Evolutionary conservation across 2,888 invertebrate species (phyloP), one percentile per base, ranked within the genome.

Genomic region (Labia minor): DNA sequence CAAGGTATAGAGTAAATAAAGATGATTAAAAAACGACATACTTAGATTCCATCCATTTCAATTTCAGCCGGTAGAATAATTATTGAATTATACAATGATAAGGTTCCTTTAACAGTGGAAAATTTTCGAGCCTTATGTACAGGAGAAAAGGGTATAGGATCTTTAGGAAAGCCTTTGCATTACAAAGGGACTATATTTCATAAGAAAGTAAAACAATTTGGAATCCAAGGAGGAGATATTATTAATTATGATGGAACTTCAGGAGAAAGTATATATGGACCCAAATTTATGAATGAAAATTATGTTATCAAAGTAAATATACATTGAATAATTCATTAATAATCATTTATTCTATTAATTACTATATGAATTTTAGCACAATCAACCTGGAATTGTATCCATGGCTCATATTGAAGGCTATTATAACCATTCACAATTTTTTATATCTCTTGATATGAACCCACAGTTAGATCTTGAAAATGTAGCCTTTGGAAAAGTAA

Each of bases 391-490:
- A 72, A 74, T 84, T 37, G 75, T 84, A 62, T 82, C 82, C 18
- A 84, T 84, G 84, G 83, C 84, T 16, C 72, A 97, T 78, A 86
- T 81, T 76, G 95, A 86, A 72, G 84, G 85, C 14, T 82, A 97
- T 76, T 90, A 92, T 8, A 97, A 96, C 77, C 91, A 90, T 71
- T 96, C 96, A 0, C 98, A 98, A 79, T 98, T 98, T 80, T 92
- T 95, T 75, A 90, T 97, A 68, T 89, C 91, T 0, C 85, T 87
- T 0, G 86, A 85, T 1, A 83, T 85, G 1, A 89, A 90, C 73
- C 79, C 83, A 0, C 92, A 93, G 75, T 79, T 94, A 63, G 88
- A 94, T 76, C 86, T 84, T 3, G 86, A 82, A 16, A 91, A 94
- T 76, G 92, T 93, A 1, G 90, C 87, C 20, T 90, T 92, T 74